Evolutionary conservation across 2,113 vertebrate species (phyloP).

Genomic region (Cettia cetti): DNA sequence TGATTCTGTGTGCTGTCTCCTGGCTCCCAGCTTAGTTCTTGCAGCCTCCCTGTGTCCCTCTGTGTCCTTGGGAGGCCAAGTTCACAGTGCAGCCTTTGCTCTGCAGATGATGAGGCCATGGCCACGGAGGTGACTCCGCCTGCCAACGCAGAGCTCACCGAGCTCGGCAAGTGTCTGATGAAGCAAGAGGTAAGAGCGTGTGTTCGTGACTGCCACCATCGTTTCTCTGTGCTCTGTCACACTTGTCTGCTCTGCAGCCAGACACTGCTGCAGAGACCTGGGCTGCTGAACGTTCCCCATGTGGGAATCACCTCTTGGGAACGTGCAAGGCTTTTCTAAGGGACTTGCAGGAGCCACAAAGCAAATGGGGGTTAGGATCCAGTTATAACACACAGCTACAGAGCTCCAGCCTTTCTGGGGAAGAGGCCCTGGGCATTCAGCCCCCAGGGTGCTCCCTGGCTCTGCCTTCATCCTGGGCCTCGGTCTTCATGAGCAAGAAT

Average conservation of each 20-base stretch:
- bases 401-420: neutral
- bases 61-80: neutral
- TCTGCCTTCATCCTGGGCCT: neutral
- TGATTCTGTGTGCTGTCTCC: neutral
- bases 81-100: neutral
- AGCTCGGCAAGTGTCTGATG: slow-evolving; percentile 90
- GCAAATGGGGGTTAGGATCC: neutral
- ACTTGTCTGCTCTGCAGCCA: neutral
- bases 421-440: neutral
- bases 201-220: neutral
- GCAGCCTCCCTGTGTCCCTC: neutral
- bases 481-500: neutral
- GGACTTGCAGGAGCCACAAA: neutral
- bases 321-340: neutral
- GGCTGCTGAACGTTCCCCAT: neutral
- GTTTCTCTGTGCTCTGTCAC: neutral
- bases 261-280: neutral
- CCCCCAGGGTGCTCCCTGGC: neutral
- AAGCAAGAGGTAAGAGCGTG: slow-evolving; percentile 82
- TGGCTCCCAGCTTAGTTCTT: neutral
- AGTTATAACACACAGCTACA: neutral
- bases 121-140: slow-evolving; percentile 78
- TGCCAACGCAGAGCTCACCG: slow-evolving; percentile 80
- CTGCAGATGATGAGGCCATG: slow-evolving; percentile 91
- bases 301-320: neutral